Conservation (phyloP, 2,797 vertebrate species). For the Neostethus bicornis region DNA sequence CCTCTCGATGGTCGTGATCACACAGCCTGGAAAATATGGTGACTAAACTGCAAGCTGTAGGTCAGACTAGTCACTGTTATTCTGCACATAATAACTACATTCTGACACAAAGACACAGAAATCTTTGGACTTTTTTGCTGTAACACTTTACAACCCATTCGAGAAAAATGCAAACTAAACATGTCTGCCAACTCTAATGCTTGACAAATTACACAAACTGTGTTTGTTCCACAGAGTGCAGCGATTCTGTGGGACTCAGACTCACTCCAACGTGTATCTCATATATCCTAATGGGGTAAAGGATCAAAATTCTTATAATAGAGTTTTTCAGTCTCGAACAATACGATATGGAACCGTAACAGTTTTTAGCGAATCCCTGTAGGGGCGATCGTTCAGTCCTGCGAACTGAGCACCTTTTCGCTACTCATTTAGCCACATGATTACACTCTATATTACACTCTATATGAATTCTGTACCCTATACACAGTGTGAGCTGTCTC, state of each 20-base stretch:
- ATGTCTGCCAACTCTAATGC: not conserved
- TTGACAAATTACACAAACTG: slow-evolving; percentile 4
- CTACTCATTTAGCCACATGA: slow-evolving; percentile 19
- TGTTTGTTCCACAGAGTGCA: slow-evolving; percentile 1
- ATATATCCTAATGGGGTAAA: not conserved
- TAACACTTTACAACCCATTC: not conserved
- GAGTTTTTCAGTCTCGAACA: slow-evolving; percentile 10
- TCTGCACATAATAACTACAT: too few species aligned
- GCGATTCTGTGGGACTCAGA: not conserved
- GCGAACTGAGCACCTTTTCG: slow-evolving; percentile 10
- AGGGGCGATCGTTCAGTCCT: slow-evolving; percentile 22
- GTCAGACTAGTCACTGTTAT: too few species aligned
- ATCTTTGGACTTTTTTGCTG: not conserved
- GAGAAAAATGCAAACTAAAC: not conserved
- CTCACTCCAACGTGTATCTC: not conserved
- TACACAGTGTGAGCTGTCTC: not conserved
- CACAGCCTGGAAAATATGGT: too few species aligned
- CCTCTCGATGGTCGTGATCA: too few species aligned
- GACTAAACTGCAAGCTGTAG: too few species aligned
- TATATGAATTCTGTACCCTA: too few species aligned
- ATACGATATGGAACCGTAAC: slow-evolving; percentile 10
- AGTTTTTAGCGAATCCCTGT: slow-evolving; percentile 28
- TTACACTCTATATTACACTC: slow-evolving; percentile 9
- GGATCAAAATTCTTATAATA: slow-evolving; percentile 12
- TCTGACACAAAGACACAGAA: too few species aligned